Conservation (phyloP, 2,888 invertebrate species). For the Amiota communis region DNA sequence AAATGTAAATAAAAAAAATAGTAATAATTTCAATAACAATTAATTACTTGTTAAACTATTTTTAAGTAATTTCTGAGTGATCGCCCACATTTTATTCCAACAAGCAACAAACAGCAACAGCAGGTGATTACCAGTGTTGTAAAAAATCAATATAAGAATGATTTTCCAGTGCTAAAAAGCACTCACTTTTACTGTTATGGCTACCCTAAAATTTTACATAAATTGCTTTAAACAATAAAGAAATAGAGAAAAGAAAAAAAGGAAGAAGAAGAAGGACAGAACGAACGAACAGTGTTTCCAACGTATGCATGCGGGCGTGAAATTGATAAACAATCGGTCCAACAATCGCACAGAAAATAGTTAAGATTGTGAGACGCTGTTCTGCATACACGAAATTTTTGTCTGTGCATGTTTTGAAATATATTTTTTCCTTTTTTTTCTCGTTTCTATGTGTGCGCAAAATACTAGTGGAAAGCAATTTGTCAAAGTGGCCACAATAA, state of each 20-base stretch:
- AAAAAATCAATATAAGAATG: not conserved
- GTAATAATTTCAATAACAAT: not conserved
- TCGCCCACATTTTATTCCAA: slow-evolving; percentile 3
- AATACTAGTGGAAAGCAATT: not conserved
- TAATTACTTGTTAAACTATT: slow-evolving; percentile 43
- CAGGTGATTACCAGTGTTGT: not conserved
- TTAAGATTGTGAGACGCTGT: slow-evolving; percentile 9
- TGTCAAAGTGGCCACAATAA: not conserved
- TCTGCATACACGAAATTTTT: slow-evolving; percentile 60
- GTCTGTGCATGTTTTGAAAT: slow-evolving; percentile 61
- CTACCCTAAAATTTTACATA: no score
- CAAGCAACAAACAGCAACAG: not conserved
- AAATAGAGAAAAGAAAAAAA: not conserved
- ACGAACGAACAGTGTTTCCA: not conserved
- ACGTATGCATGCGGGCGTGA: no score
- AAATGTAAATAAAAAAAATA: no score
- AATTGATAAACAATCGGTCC: not conserved
- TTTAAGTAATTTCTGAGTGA: slow-evolving; percentile 42
- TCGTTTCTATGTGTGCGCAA: slow-evolving; percentile 52
- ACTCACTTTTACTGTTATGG: not conserved
- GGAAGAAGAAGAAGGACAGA: not conserved
- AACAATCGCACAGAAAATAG: slow-evolving; percentile 6
- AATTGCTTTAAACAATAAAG: not conserved
- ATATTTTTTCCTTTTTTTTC: no score
- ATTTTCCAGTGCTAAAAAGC: not conserved